Evolutionary conservation across 2,888 invertebrate species (phyloP), one percentile per base, ranked within the genome.

Genomic region (Brenthis daphne): DNA sequence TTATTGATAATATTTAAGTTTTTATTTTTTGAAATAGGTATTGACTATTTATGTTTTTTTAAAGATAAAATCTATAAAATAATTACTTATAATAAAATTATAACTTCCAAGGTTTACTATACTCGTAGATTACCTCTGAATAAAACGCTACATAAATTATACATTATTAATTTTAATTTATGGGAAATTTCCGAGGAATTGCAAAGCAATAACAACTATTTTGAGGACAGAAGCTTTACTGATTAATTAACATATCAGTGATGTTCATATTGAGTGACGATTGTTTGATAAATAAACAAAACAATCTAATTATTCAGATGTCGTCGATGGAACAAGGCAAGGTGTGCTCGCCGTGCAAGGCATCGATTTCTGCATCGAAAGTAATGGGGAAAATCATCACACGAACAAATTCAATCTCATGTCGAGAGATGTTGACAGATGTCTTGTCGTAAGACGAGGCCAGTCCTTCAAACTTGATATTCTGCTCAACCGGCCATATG

Each of bases 371-470:
- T 95, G 96, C 79, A 90, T 96, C 65, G 91, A 93, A 8, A 94
- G 95, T 54, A 98, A 98, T 85, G 96, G 97, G 11, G 92, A 93
- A 54, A 93, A 94, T 70, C 98, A 98, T 84, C 95, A 95, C 81
- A 98, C 98, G 0, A 94, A 94, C 78, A 95, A 95, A 81, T 98
- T 96, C 85, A 95, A 96, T 78, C 85, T 96, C 77, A 96, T 96
- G 95, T 94, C 93, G 70, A 92, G 94, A 67, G 81, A 80, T n/a
- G 87, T 85, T 61, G 89, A 89, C 80, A 94, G 94, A 57, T 94
- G 95, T 73, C 92, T 98, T 58, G 96, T 98, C 0, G 94, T 98
- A 8, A 94, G 98, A 72, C 93, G 98, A 73, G 98, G 98, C 8
- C 97, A 98, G 85, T 92, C 95, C 33, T 98, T 98, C 86, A 94